Evolutionary conservation across 2,797 vertebrate genomes (phyloP).

Genomic region (Argyrosomus regius): DNA sequence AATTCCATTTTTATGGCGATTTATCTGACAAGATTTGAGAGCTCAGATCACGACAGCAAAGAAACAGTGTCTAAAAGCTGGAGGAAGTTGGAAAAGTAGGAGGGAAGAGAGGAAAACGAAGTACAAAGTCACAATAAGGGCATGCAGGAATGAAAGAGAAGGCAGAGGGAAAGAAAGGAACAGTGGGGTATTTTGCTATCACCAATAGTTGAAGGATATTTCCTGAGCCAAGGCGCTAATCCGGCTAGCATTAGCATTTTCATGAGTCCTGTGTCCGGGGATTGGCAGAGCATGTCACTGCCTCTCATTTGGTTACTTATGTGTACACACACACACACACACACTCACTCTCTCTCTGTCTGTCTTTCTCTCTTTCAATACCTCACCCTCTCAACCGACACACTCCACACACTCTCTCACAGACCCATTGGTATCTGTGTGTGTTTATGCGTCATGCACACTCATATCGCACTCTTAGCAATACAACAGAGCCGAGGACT

Average conservation of each 20-base stretch:
- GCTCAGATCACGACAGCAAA: conserved; percentile 3
- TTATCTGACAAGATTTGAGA: conserved; percentile 1
- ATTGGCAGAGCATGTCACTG: conserved; percentile 85
- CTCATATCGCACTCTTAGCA: conserved; percentile 58
- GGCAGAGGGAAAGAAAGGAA: conserved; percentile 54
- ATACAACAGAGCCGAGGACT: conserved; percentile 66
- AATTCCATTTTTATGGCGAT: conserved; percentile 7
- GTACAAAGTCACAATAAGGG: conserved; percentile 55
- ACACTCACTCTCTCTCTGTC: conserved; percentile 1
- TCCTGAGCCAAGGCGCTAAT: conserved; percentile 79
- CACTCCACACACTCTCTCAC: conserved; percentile 43
- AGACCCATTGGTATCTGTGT: conserved; percentile 50
- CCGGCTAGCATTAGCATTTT: conserved; percentile 87
- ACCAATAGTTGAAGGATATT: conserved; percentile 71
- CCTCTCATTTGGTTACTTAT: conserved; percentile 80
- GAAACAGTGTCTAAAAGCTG: background rate
- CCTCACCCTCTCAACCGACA: conserved; percentile 43
- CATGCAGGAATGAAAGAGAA: conserved; percentile 34
- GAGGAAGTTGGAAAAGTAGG: background rate
- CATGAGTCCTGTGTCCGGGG: conserved; percentile 81
- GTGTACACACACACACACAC: conserved; percentile 47
- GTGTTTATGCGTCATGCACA: conserved; percentile 65
- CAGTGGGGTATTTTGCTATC: conserved; percentile 71
- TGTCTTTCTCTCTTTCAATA: conserved; percentile 41
- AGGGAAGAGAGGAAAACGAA: conserved; percentile 2